Evolutionary conservation across 2,113 vertebrate species (phyloP).

Genomic region (Actenoides hombroni): DNA sequence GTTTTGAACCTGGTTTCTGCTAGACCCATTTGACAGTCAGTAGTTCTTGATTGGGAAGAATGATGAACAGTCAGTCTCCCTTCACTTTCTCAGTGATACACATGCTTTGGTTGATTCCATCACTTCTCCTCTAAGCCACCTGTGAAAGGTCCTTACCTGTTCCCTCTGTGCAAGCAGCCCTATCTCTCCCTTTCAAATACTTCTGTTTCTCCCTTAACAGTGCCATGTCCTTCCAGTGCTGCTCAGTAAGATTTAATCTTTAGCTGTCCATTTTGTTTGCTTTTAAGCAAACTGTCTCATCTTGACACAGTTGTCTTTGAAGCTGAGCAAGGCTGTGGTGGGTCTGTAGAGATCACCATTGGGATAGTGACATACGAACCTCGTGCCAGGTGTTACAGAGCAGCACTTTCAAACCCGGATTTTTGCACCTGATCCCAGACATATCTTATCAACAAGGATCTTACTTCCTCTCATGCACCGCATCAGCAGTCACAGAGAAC

Average conservation of each 20-base stretch:
- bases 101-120: background rate
- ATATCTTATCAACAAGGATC: background rate
- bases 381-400: background rate
- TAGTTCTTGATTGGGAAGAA: background rate
- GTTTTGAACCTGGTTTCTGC: background rate
- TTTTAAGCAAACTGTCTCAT: background rate
- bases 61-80: background rate
- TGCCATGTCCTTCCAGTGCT: background rate
- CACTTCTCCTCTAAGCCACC: background rate
- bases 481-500: background rate
- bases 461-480: accelerated
- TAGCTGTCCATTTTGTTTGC: background rate
- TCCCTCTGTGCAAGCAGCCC: background rate
- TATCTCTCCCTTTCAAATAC: background rate
- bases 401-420: background rate
- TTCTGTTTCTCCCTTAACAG: background rate
- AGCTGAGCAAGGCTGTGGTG: background rate
- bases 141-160: background rate
- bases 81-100: background rate
- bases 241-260: background rate
- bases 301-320: background rate
- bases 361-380: background rate
- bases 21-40: background rate
- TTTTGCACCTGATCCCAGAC: background rate
- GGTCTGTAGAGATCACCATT: background rate